These are phyloP conservation scores for rat (Rattus norvegicus) DNA, from an alignment of 2,113 vertebrate species.

Conservation along the genomic window DNA sequence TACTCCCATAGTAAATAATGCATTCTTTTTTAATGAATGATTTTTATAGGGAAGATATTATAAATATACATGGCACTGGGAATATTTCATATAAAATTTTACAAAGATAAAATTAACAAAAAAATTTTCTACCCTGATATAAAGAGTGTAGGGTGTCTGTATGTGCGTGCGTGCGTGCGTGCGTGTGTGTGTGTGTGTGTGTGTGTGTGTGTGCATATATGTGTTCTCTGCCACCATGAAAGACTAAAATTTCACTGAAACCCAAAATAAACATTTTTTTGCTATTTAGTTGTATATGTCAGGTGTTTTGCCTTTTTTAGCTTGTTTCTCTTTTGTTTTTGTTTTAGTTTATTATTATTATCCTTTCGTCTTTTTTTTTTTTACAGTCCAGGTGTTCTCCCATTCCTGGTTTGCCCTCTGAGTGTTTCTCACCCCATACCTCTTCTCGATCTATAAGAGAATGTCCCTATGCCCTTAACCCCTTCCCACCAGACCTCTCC, in stretches of 20 bases:
- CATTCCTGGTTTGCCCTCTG: no score
- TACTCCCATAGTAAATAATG: not conserved
- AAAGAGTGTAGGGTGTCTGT: not conserved
- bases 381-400: no score
- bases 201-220: not conserved
- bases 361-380: no score
- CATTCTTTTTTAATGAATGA: not conserved
- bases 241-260: not conserved
- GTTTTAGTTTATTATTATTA: no score
- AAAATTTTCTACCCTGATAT: not conserved
- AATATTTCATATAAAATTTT: conserved; percentile 27
- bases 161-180: not conserved
- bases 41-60: not conserved
- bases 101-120: not conserved
- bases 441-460: no score
- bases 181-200: not conserved
- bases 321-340: no score
- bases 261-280: not conserved
- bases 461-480: no score
- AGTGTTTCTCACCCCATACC: no score
- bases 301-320: not conserved
- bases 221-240: not conserved
- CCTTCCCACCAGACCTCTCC: no score
- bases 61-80: not conserved
- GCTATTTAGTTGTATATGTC: not conserved